phyloP scores from a whole-genome alignment of 2,113 vertebrate species.

The Bubalus kerabau region DNA sequence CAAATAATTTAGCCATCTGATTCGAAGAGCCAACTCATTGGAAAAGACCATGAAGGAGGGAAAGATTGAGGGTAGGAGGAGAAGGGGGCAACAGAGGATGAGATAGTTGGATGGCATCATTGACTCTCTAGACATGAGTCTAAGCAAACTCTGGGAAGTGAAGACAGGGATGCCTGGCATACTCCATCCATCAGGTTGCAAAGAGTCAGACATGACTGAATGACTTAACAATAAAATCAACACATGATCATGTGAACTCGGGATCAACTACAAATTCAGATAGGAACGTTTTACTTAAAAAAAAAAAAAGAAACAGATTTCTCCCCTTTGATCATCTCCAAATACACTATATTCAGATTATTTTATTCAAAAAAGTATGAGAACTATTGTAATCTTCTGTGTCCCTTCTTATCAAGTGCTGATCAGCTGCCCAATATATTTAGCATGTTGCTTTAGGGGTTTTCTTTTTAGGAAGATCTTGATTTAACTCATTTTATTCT shows the following conservation, averaged over 20 bases:
- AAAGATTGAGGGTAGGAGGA: no score
- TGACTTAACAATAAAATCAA: no score
- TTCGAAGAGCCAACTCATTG: no score
- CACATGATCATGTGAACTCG: background rate
- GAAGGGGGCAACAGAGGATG: no score
- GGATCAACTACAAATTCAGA: background rate
- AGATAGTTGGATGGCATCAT: no score
- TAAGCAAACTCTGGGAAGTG: no score
- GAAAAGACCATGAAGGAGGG: no score
- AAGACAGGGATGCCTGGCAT: no score
- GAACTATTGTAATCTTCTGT: background rate
- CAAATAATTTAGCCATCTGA: no score
- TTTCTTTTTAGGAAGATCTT: background rate
- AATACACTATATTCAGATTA: constrained; percentile 13
- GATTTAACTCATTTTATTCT: background rate
- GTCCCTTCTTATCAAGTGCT: background rate
- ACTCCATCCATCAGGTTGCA: no score
- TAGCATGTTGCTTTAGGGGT: background rate
- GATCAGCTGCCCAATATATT: constrained; percentile 13
- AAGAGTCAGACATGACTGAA: no score
- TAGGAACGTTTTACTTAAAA: background rate
- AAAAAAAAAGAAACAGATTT: background rate
- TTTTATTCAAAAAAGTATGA: constrained; percentile 45
- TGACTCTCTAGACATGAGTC: no score
- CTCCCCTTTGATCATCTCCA: background rate